Evolutionary conservation across 1,140 invertebrate genomes (phyloP).

Genomic region (roundworm (Caenorhabditis elegans)): WBcel235 BX284606.5:4850501-4851000

Average conservation of each 20-base stretch:
- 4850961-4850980: not conserved
- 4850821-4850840: not conserved
- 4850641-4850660: not conserved
- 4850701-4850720: not conserved
- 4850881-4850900: not conserved
- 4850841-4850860: not conserved
- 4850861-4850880: not conserved
- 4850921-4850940: not conserved
- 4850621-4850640: not conserved
- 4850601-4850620: not conserved
- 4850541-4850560: not conserved
- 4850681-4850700: conserved; percentile 4
- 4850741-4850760: not conserved
- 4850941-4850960: not conserved
- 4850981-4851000: not conserved
- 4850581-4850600: not conserved
- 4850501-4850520: conserved; percentile 2
- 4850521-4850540: not conserved
- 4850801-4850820: not conserved
- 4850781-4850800: not conserved
- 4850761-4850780: not conserved
- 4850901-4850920: not conserved
- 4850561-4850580: conserved; percentile 11
- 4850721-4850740: not conserved
- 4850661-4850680: not conserved